Base-by-base conservation (phyloP, 64 coral and sea anemone species). In the Orbicella faveolata region DNA sequence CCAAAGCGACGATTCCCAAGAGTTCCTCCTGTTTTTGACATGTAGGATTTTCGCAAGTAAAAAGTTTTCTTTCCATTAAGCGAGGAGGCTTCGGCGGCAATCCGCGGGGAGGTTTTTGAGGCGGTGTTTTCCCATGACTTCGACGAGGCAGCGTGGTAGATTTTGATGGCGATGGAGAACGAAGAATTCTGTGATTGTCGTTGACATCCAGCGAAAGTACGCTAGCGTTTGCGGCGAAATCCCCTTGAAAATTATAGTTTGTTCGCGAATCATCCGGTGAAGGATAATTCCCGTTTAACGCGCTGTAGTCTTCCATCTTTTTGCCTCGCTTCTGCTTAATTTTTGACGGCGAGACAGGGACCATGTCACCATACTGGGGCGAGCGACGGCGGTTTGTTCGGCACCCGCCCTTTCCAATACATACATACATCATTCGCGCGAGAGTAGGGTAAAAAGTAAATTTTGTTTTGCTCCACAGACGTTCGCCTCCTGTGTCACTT, bases 1-100 rank as follows among this genome's bases (percentile, higher is more conserved):
- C 95, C 72, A 99, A 30, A 23, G 92, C 97, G 3, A 99, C 94
- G 19, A 99, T 99, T 67, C 97, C 97, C 77, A 99, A 89, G 2
- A 99, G 69, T 75, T 96, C 97, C 75, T 99, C 97, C 74, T 92
- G 79, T 72, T 88, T 95, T 48, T 89, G 89, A 64, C 97, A 99
- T 1, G 83, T 78, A 0, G 97, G 94, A 33, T 96, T 95, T 61
- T 99, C 97, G 65, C 97, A 99, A 25, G 91, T 90, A 63, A 99
- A 99, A 62, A 95, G 14, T 59, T 96, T 99, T 74, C 95, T 99
- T 76, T 95, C 91, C 97, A 99, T 95, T 21, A 99, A 69, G 21
- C 97, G 84, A 20, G 97, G 97, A 16, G 97, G 97, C 67, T 99
- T 99, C 7, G 97, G 97, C 3, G 97, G 97, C 6, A 95, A 68